Evolutionary conservation across 2,888 invertebrate genomes (phyloP).

Genomic region (Chymomyza caudatula): DNA sequence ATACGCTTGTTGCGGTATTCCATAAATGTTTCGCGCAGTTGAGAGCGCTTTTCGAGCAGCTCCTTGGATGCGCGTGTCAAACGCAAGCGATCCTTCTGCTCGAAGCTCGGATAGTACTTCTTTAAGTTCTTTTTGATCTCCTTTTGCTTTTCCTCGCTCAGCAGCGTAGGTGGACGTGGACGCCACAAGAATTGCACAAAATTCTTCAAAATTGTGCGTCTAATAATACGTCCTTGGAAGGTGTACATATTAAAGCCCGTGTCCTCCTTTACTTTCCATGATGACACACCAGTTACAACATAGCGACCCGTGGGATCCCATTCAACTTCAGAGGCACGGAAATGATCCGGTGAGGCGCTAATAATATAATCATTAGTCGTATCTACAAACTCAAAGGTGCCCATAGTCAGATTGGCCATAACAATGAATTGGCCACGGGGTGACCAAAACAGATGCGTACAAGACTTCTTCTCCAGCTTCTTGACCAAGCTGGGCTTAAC

Average conservation of each 20-base stretch:
- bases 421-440: constrained; percentile 97
- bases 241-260: constrained; percentile 98
- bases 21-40: constrained; percentile 91
- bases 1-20: constrained; percentile 88
- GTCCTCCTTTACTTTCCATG: constrained; percentile 96
- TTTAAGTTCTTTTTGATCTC: constrained; percentile 98
- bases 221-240: constrained; percentile 90
- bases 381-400: constrained; percentile 96
- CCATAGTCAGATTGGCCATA: constrained; percentile 91
- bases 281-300: constrained; percentile 95
- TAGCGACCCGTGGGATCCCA: constrained; percentile 99
- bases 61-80: constrained; percentile 96
- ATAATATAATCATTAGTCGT: constrained; percentile 94
- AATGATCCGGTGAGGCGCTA: constrained; percentile 97
- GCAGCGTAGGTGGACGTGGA: constrained; percentile 92
- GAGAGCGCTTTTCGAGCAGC: constrained; percentile 93
- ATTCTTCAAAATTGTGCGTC: constrained; percentile 91
- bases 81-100: constrained; percentile 96
- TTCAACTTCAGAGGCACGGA: constrained; percentile 94
- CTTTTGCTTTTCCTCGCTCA: constrained; percentile 91
- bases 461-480: constrained; percentile 91
- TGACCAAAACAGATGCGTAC: constrained; percentile 97
- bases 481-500: constrained; percentile 93
- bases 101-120: constrained; percentile 97
- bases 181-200: constrained; percentile 98